Conservation (phyloP, 2,888 invertebrate species). For the Caenorhabditis angaria region DNA sequence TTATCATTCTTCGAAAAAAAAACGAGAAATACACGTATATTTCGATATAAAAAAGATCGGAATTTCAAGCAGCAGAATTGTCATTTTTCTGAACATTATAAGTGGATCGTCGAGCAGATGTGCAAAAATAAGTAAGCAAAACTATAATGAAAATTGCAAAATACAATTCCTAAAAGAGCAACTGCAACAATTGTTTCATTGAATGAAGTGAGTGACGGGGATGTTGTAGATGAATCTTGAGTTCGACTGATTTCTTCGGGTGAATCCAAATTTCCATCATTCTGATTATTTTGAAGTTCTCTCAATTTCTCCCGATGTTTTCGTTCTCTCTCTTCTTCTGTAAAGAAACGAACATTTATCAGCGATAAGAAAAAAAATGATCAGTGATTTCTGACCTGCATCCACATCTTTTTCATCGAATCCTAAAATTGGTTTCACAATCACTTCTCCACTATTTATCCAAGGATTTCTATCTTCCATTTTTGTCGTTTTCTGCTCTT, state of each 20-base stretch:
- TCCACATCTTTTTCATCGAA: slow-evolving; percentile 43
- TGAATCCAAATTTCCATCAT: slow-evolving; percentile 7
- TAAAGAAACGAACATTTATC: not conserved
- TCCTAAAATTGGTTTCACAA: slow-evolving; percentile 44
- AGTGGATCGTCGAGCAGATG: not conserved
- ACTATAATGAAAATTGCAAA: not conserved
- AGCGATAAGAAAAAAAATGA: not conserved
- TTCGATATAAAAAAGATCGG: not conserved
- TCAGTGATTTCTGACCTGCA: slow-evolving; percentile 25
- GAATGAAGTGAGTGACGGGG: not conserved
- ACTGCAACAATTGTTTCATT: not conserved
- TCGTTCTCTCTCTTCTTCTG: slow-evolving; percentile 30
- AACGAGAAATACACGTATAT: not conserved
- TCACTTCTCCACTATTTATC: slow-evolving; percentile 28
- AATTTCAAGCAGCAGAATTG: not conserved
- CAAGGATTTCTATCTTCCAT: slow-evolving; percentile 14
- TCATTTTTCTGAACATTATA: not conserved
- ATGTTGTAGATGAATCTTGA: not conserved
- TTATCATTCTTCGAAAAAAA: too few species aligned
- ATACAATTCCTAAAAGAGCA: not conserved
- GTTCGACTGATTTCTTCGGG: not conserved
- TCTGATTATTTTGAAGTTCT: slow-evolving; percentile 1
- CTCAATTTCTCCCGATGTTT: slow-evolving; percentile 13
- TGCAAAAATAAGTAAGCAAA: not conserved
- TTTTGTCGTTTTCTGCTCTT: slow-evolving; percentile 6